Evolutionary conservation across 2,888 invertebrate species (phyloP).

Genomic region (Cephus nigrinus): DNA sequence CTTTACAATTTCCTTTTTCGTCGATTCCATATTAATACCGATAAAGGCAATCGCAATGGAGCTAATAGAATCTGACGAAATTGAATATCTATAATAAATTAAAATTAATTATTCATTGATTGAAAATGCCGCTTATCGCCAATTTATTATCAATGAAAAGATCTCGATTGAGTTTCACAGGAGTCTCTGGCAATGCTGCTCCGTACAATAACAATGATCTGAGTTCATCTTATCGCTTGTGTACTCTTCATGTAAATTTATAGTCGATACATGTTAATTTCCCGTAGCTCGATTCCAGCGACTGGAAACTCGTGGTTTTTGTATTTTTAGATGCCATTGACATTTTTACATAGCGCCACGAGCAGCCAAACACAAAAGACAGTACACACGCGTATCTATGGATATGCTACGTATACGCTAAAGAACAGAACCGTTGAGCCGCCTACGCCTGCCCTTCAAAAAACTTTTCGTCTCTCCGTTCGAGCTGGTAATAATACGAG

Average conservation of each 20-base stretch:
- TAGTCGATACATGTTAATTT: not conserved
- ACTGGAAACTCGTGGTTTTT: not conserved
- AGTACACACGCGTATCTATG: not conserved
- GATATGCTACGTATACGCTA: not conserved
- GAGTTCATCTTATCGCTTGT: not conserved
- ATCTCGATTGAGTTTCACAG: not conserved
- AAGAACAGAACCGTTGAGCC: not conserved
- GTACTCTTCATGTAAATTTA: not conserved
- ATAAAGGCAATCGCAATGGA: not conserved
- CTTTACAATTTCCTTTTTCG: not conserved
- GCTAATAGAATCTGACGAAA: not conserved
- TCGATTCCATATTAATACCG: not conserved
- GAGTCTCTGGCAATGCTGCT: not conserved
- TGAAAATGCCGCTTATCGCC: not conserved
- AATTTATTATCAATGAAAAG: not conserved
- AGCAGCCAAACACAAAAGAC: not conserved
- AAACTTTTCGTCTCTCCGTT: conserved; percentile 16
- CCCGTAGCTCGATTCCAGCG: not conserved
- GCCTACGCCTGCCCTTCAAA: conserved; percentile 52
- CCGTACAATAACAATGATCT: not conserved
- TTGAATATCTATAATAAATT: not conserved
- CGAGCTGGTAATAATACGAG: conserved; percentile 44
- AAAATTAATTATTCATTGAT: not conserved
- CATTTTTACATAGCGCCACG: conserved; percentile 45
- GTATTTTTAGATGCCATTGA: conserved; percentile 58